Percentiles rank a stretch among this genome's conserved stretches.
These are phyloP conservation scores for Patella ulyssiponensis DNA, from an alignment of 2,888 invertebrate genomes.

Conservation along the genomic window DNA sequence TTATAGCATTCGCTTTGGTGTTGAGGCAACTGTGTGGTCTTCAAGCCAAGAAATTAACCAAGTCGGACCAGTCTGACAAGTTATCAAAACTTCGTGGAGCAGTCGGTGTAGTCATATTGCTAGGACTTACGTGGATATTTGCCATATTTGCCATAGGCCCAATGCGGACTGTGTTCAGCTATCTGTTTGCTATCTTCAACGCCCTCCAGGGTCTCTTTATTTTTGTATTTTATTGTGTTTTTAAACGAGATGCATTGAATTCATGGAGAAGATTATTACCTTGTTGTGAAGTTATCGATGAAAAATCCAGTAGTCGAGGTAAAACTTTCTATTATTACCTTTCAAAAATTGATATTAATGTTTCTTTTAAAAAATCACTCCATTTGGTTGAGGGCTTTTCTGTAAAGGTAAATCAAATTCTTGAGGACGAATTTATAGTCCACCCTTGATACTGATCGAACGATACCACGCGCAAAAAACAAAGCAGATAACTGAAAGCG, in stretches of 20 bases:
- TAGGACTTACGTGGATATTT: constrained; percentile 68
- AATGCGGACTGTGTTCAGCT: constrained; percentile 58
- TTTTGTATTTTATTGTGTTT: constrained; percentile 66
- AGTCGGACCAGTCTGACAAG: constrained; percentile 50
- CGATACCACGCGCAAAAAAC: no score
- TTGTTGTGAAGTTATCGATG: constrained; percentile 32
- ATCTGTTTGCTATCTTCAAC: constrained; percentile 68
- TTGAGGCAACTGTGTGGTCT: constrained; percentile 49
- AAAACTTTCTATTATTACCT: not conserved
- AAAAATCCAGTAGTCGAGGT: constrained; percentile 41
- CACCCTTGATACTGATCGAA: no score
- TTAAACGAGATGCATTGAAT: constrained; percentile 60
- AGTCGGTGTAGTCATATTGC: constrained; percentile 57
- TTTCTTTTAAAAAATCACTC: no score
- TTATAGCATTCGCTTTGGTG: constrained; percentile 72
- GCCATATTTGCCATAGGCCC: constrained; percentile 63
- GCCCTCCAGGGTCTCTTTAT: constrained; percentile 69
- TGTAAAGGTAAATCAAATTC: not conserved
- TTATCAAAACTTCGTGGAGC: constrained; percentile 57
- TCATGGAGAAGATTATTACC: constrained; percentile 46
- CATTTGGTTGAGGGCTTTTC: not conserved
- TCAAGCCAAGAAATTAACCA: constrained; percentile 48
- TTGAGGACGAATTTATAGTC: no score
- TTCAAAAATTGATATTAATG: no score
- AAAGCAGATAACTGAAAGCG: no score